Conservation (phyloP, 2,113 vertebrate species). For the Sturnus vulgaris region DNA sequence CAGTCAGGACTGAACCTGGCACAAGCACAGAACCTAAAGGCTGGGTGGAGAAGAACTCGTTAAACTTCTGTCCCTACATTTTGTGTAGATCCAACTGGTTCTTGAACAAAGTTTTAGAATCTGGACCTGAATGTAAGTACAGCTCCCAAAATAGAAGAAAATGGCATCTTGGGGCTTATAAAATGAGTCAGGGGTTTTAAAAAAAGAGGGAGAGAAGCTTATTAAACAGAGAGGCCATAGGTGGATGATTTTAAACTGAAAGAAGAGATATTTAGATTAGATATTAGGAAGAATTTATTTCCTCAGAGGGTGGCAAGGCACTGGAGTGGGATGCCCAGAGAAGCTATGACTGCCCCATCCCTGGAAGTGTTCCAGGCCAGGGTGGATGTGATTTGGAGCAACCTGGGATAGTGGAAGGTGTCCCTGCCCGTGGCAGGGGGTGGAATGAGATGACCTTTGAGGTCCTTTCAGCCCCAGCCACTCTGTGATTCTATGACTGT, state of each 20-base stretch:
- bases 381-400: neutral
- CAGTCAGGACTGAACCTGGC: neutral
- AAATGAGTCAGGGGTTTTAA: neutral
- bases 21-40: neutral
- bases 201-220: neutral
- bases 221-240: neutral
- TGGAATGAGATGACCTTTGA: neutral
- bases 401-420: neutral
- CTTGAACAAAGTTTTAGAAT: neutral
- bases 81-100: neutral
- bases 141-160: neutral
- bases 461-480: neutral
- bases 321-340: rapidly evolving
- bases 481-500: neutral
- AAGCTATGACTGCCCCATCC: neutral
- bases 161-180: neutral
- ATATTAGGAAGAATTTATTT: neutral
- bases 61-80: neutral
- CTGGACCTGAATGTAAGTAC: neutral
- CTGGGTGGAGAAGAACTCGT: neutral
- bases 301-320: rapidly evolving
- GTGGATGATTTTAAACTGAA: neutral
- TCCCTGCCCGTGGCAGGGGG: neutral
- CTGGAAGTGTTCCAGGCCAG: neutral
- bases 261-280: neutral